Percentiles rank a stretch among this genome's conserved stretches.
These are phyloP conservation scores for Micrasema minimum DNA, from an alignment of 1,140 invertebrate species.

Conservation along the genomic window DNA sequence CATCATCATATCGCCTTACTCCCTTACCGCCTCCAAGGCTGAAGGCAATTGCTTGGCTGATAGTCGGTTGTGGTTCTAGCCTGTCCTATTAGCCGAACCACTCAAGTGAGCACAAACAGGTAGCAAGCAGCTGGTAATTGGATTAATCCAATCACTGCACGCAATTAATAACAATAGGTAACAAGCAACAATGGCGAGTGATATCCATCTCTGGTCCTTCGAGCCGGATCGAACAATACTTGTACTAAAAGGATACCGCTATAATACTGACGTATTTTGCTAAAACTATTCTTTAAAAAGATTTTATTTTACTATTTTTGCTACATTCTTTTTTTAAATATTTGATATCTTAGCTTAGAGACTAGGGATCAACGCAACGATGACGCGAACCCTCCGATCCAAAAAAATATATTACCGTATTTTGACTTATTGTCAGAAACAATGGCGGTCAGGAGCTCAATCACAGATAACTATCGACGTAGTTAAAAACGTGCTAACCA, in stretches of 20 bases:
- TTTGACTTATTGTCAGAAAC: neutral
- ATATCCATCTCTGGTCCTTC: neutral
- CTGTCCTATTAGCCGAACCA: no score
- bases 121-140: neutral
- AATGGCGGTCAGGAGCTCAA: no score
- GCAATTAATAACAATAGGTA: conserved; percentile 1
- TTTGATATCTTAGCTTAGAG: neutral
- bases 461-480: no score
- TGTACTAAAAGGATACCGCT: neutral
- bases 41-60: no score
- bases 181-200: neutral
- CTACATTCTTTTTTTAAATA: neutral
- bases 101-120: no score
- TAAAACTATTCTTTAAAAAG: no score
- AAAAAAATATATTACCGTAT: neutral
- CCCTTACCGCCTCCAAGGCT: no score
- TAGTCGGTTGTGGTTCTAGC: no score
- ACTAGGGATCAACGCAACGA: neutral
- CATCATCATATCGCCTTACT: no score
- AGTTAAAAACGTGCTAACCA: no score
- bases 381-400: neutral
- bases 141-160: conserved; percentile 1
- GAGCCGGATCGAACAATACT: neutral
- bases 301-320: no score
- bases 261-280: neutral